Base-by-base conservation (phyloP, 1,140 invertebrate species). In the Lepidurus packardi region DNA sequence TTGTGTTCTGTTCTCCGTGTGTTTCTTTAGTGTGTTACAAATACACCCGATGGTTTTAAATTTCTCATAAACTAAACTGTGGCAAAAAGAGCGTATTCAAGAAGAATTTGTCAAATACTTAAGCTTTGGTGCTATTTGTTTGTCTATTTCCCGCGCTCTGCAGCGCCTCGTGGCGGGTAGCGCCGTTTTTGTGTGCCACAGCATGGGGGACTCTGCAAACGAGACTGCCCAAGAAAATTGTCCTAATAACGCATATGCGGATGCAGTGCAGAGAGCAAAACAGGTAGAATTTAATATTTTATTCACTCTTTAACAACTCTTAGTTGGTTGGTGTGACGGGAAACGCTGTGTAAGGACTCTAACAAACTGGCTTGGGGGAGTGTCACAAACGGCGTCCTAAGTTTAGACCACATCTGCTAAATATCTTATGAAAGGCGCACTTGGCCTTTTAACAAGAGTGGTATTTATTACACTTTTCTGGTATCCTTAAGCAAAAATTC, bases 181-280 rank as follows among this genome's bases (percentile, higher is more conserved):
- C 53, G 53, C 53, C 53, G 53, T 65, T 65, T 65, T 65, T 65
- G 53, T 65, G 53, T 65, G 53, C 53, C 53, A 65, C 53, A 65
- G 53, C 53, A 65, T 65, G 53, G 53, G 53, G 53, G 53, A 65
- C 53, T 65, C 53, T 65, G 53, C 53, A 65, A 65, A 65, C 53
- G 53, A 65, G 53, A 65, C 53, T 65, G 53, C 53, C 53, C 53
- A 65, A 65, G 53, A 65, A 65, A 65, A 65, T 65, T n/a, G 53
- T 65, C 21, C 53, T 65, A 65, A 65, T 65, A 65, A 65, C 53
- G 53, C 53, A 21, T 65, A 65, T 65, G 53, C 53, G 53, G 53
- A 65, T 65, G 53, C 53, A n/a, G 53, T 65, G 21, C 53, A 65
- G 53, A 65, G 53, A 65, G 53, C 53, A 7, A 65, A 65, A 65